A percentile compares a stretch with the other conserved stretches of the same genome.
Conservation (phyloP, 1,140 invertebrate genomes). For the Diuraphis noxia region DNA sequence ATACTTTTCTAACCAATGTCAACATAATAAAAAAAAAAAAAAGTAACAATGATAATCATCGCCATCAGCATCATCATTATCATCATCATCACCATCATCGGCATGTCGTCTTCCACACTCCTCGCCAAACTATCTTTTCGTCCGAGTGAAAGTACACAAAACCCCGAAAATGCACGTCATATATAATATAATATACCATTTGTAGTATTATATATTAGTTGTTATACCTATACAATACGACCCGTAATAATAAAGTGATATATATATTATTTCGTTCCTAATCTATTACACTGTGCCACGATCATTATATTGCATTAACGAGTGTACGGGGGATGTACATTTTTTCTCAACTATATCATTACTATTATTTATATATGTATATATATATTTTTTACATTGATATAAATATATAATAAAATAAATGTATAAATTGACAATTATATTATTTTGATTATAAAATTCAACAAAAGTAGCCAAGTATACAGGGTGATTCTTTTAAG, state of each 20-base stretch:
- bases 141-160: not conserved
- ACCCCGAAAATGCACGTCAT: not conserved
- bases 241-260: not conserved
- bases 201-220: not conserved
- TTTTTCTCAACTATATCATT: not conserved
- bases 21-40: not conserved
- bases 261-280: not conserved
- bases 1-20: constrained; percentile 4
- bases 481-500: too few species aligned
- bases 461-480: not conserved
- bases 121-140: not conserved
- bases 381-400: too few species aligned
- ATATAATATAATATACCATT: not conserved
- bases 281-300: not conserved
- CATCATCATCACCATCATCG: not conserved
- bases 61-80: not conserved
- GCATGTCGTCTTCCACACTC: not conserved
- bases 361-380: not conserved
- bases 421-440: not conserved
- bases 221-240: not conserved
- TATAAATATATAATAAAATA: too few species aligned
- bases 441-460: not conserved
- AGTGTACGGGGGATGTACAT: not conserved
- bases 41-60: not conserved
- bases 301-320: not conserved